Conservation (phyloP, 2,113 vertebrate genomes). For the Myotis yumanensis region DNA sequence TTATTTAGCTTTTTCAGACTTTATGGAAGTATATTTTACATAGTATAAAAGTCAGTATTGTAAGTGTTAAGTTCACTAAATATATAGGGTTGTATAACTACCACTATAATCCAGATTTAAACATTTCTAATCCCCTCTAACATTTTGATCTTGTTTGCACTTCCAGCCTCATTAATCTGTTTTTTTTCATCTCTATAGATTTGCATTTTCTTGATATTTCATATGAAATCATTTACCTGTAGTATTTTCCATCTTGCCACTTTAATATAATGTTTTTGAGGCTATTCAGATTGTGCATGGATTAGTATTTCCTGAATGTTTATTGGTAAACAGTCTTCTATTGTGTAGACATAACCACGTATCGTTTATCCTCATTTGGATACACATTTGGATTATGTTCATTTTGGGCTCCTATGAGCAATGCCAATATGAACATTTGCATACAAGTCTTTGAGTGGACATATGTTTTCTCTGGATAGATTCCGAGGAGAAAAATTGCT, state of each 20-base stretch:
- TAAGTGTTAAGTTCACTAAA: neutral
- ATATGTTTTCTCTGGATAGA: neutral
- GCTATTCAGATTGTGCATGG: neutral
- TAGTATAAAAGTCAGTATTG: neutral
- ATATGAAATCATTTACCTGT: neutral
- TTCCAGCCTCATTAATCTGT: neutral
- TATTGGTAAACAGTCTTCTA: neutral
- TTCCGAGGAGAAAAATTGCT: neutral
- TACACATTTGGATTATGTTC: neutral
- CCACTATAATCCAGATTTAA: neutral
- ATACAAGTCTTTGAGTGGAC: neutral
- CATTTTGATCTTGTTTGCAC: neutral
- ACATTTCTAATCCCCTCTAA: neutral
- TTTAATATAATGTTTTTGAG: neutral
- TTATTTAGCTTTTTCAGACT: neutral
- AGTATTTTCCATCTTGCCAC: neutral
- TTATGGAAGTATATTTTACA: neutral
- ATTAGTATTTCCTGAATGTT: neutral
- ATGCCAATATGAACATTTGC: neutral
- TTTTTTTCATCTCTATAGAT: neutral
- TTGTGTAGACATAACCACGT: neutral
- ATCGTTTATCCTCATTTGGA: neutral
- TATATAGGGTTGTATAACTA: neutral
- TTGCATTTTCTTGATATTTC: neutral
- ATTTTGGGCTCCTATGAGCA: neutral